These are phyloP conservation scores for Muschampia staudingeri DNA, from an alignment of 2,888 invertebrate species.

Conservation along the genomic window DNA sequence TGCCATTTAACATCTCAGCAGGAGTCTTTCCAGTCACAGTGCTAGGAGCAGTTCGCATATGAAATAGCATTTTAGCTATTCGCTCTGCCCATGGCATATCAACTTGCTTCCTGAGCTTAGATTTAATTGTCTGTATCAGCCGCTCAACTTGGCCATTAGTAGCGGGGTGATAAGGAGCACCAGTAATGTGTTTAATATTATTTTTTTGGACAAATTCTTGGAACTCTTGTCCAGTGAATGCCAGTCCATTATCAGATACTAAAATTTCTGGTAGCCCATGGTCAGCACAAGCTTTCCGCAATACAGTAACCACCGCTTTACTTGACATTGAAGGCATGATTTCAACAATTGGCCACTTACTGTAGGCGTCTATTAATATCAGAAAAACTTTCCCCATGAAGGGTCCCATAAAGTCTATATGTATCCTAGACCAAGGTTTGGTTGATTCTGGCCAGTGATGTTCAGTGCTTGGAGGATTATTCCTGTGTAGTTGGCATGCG, in stretches of 20 bases:
- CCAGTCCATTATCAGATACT: conserved; percentile 45
- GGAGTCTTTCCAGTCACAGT: conserved; percentile 57
- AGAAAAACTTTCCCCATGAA: conserved; percentile 55
- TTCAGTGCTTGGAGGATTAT: conserved; percentile 46
- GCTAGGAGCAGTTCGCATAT: conserved; percentile 49
- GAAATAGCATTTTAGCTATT: conserved; percentile 54
- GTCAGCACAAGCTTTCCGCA: conserved; percentile 44
- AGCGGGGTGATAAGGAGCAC: conserved; percentile 60
- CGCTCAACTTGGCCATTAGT: conserved; percentile 61
- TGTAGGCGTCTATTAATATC: conserved; percentile 53
- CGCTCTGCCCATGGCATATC: conserved; percentile 50
- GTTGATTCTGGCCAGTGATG: conserved; percentile 52
- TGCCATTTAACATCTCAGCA: conserved; percentile 55
- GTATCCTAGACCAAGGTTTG: conserved; percentile 57
- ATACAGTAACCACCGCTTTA: conserved; percentile 42
- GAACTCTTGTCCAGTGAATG: conserved; percentile 57
- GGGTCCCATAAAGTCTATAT: conserved; percentile 58
- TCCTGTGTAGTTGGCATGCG: conserved; percentile 25
- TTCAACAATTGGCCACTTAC: conserved; percentile 55
- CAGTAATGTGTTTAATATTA: conserved; percentile 52
- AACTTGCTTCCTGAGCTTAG: conserved; percentile 48
- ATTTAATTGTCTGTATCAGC: conserved; percentile 61
- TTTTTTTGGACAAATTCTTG: conserved; percentile 52
- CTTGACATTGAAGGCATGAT: conserved; percentile 47
- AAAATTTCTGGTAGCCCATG: conserved; percentile 54